phyloP scores from a whole-genome alignment of 2,113 vertebrate species.

The Xiphophorus maculatus region DNA sequence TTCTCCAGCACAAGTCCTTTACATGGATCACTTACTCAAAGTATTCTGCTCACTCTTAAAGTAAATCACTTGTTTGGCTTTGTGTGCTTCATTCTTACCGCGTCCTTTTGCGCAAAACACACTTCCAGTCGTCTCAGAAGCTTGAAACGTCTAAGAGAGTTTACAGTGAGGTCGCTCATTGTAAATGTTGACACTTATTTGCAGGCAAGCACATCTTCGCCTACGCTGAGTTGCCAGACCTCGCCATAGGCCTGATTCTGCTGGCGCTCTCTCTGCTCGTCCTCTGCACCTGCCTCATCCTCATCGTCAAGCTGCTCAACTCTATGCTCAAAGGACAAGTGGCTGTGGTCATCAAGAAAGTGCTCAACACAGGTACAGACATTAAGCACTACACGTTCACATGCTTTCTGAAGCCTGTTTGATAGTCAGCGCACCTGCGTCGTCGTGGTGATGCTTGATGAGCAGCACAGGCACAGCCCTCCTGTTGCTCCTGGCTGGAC shows the following conservation, averaged over 20 bases:
- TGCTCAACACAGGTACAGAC: constrained; percentile 91
- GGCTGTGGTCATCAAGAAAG: constrained; percentile 92
- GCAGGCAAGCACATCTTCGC: constrained; percentile 89
- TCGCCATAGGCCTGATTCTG: constrained; percentile 89
- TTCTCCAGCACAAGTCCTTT: constrained; percentile 21
- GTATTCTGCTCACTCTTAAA: constrained; percentile 12
- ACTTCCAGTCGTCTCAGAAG: neutral
- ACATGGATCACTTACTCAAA: constrained; percentile 21
- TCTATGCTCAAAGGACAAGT: constrained; percentile 96
- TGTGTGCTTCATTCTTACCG: neutral
- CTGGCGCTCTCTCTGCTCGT: constrained; percentile 85
- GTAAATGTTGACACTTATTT: neutral
- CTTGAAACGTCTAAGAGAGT: neutral
- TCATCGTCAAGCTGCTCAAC: constrained; percentile 95
- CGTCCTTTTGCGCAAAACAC: neutral
- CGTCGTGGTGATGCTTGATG: constrained; percentile 72
- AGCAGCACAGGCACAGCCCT: constrained; percentile 67
- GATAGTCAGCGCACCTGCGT: constrained; percentile 71
- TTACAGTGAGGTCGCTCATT: neutral
- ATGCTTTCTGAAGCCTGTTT: constrained; percentile 54
- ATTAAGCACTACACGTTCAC: neutral
- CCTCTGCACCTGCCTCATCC: constrained; percentile 91
- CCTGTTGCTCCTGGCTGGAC: constrained; percentile 35
- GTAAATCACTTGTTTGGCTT: neutral
- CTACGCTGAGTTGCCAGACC: constrained; percentile 78